Base-by-base conservation (phyloP, 2,888 invertebrate species). In the Andrena camellia region DNA sequence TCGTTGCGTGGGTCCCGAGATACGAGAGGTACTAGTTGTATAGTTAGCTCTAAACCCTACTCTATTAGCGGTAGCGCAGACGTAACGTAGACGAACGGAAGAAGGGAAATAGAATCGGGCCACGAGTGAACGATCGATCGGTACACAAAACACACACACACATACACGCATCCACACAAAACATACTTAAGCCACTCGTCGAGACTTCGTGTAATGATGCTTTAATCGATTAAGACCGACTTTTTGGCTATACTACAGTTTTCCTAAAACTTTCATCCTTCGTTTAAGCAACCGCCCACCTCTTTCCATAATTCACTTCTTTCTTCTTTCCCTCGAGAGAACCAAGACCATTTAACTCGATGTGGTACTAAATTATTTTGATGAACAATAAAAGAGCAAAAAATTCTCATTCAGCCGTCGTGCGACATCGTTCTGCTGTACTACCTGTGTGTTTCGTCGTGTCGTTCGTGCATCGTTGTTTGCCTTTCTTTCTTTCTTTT, bases 351-450 rank as follows among this genome's bases (percentile, higher is more conserved):
- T 69, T 69, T 31, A 52, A 80, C 66, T 77, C 80, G 86, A 91
- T 91, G 90, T 91, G 91, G 88, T 90, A 91, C 88, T 91, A 90
- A 90, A 90, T 91, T 92, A 91, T 90, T 90, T 90, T 91, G 88
- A 87, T 89, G 89, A 90, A 90, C 85, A 92, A 91, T 91, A 91
- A 91, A 92, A 91, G 92, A 57, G 20, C 10, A 57, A 81, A 66
- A 90, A 90, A 86, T 91, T 92, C 87, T 91, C 90, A 92, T 90
- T 89, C 83, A 91, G 78, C 70, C 76, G 75, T 85, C 74, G 77
- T 85, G 78, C 85, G 60, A 83, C 57, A 80, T 83, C 73, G 75
- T 86, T 86, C 73, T 86, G 67, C 74, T 88, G 74, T 83, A 76
- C 71, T 67, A 86, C 83, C 84, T 85, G 78, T 80, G 73, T 80